Conservation (phyloP, 2,113 vertebrate species). For the Centropus unirufus region DNA sequence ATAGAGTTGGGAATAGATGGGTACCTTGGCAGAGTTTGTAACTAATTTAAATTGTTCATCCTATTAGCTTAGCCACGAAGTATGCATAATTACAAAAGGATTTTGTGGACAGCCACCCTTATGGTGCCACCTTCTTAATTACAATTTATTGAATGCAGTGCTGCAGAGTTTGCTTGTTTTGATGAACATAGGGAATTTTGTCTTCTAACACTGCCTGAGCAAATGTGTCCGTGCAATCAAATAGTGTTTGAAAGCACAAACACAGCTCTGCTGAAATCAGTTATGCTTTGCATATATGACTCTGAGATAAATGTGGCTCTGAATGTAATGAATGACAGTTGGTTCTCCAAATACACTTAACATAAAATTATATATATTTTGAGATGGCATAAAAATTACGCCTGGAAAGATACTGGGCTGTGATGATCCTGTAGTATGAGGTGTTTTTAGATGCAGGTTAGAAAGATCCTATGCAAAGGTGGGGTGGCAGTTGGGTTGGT, state of each 20-base stretch:
- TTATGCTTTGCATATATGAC: background rate
- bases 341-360: background rate
- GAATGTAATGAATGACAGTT: background rate
- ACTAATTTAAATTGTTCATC: conserved; percentile 59
- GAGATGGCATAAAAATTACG: background rate
- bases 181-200: background rate
- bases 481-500: background rate
- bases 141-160: background rate
- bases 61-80: conserved; percentile 56
- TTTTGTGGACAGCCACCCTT: conserved; percentile 1
- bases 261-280: background rate
- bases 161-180: conserved; percentile 25
- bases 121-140: conserved; percentile 48
- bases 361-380: background rate
- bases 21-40: conserved; percentile 48
- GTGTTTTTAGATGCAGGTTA: background rate
- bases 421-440: background rate
- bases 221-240: background rate
- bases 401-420: background rate
- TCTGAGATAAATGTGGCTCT: background rate
- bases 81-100: conserved; percentile 41
- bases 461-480: background rate
- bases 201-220: background rate
- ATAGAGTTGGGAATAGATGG: conserved; percentile 49
- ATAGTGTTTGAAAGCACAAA: background rate